Percentiles rank a stretch among this genome's conserved stretches.
Conservation (phyloP, 1,140 invertebrate species). For the Drosophila miranda region DNA sequence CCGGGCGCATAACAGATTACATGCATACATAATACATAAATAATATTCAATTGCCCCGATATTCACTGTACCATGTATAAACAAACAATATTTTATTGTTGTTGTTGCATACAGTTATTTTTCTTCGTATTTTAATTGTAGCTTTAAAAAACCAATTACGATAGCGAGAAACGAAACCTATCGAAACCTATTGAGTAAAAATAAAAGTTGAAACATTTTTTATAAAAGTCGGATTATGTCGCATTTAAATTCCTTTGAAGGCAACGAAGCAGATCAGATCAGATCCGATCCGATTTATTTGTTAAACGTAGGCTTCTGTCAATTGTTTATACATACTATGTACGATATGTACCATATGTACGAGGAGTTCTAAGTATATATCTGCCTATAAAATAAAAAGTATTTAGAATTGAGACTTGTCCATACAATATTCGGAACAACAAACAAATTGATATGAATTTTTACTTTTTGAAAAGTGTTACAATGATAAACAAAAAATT, state of each 20-base stretch:
- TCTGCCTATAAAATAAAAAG: constrained; percentile 30
- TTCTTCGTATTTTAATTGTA: constrained; percentile 65
- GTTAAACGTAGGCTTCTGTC: constrained; percentile 45
- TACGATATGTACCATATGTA: constrained; percentile 29
- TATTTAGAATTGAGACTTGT: constrained; percentile 54
- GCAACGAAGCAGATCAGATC: constrained; percentile 40
- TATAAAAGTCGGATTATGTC: constrained; percentile 45
- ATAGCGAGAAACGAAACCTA: constrained; percentile 17
- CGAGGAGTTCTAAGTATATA: constrained; percentile 40
- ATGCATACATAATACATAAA: constrained; percentile 17
- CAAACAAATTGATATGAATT: constrained; percentile 58
- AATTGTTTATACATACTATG: constrained; percentile 36
- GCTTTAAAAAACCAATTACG: constrained; percentile 28
- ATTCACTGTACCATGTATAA: constrained; percentile 41
- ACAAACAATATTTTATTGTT: constrained; percentile 30
- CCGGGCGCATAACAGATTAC: constrained; percentile 11
- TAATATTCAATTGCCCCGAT: constrained; percentile 49
- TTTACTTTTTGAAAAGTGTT: constrained; percentile 71
- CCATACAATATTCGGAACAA: constrained; percentile 55
- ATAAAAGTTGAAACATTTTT: constrained; percentile 27
- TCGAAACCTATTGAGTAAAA: constrained; percentile 20
- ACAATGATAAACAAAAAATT: constrained; percentile 35
- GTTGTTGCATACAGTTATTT: constrained; percentile 45
- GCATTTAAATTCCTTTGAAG: constrained; percentile 62
- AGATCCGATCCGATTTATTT: constrained; percentile 28